Percentiles rank a stretch among this genome's conserved stretches.
Conservation (phyloP, 2,113 vertebrate genomes). For the Centrocercus urophasianus region DNA sequence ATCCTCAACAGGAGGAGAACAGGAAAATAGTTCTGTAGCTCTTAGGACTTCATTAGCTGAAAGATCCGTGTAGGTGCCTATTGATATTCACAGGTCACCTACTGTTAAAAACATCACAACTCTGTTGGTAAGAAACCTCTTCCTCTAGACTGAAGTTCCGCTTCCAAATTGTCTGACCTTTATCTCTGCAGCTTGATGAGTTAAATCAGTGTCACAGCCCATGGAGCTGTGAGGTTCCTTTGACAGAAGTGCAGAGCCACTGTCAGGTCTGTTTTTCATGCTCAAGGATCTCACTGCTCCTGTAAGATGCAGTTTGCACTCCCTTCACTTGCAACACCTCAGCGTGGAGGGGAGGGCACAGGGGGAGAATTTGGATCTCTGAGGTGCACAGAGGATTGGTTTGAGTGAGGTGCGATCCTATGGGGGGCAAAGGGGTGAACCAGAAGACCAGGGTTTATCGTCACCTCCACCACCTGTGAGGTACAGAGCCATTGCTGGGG, state of each 20-base stretch:
- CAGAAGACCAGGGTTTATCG: neutral
- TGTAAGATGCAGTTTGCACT: neutral
- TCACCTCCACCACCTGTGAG: neutral
- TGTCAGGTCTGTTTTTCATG: neutral
- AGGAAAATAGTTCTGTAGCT: slow-evolving; percentile 28
- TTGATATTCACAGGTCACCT: slow-evolving; percentile 37
- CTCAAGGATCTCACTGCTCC: neutral
- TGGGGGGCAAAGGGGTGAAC: neutral
- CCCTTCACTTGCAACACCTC: neutral
- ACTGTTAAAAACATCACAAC: neutral
- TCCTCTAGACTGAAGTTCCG: neutral
- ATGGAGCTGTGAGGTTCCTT: accelerated
- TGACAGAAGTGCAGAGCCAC: neutral
- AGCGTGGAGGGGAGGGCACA: neutral
- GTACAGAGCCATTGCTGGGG: slow-evolving; percentile 8
- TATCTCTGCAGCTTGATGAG: neutral
- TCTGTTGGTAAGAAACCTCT: neutral
- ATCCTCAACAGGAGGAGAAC: neutral
- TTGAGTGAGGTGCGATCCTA: accelerated
- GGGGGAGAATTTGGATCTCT: neutral
- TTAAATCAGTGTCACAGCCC: neutral
- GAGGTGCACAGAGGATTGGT: neutral
- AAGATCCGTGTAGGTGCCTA: neutral
- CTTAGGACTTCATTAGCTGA: neutral
- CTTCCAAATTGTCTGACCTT: neutral